phyloP scores from a whole-genome alignment of 2,113 vertebrate genomes.

The Collichthys lucidus region DNA sequence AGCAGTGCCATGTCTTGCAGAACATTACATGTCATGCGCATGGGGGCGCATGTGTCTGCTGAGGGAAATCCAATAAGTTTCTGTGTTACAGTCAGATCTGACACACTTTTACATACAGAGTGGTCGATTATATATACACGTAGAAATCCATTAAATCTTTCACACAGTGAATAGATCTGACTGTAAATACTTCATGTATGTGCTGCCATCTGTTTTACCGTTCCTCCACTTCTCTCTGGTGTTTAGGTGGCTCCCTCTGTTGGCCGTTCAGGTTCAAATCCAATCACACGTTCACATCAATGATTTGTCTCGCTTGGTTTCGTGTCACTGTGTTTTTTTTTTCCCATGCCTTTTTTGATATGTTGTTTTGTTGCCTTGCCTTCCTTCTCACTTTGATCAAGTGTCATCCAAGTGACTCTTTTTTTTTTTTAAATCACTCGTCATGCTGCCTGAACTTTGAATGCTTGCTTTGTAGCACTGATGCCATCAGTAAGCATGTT shows the following conservation, averaged over 20 bases:
- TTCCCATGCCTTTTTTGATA: slow-evolving; percentile 11
- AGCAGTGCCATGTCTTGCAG: slow-evolving; percentile 52
- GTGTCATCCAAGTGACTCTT: slow-evolving; percentile 16
- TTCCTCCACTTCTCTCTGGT: slow-evolving; percentile 38
- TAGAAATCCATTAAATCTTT: background rate
- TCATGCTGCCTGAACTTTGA: slow-evolving; percentile 24
- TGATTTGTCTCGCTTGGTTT: slow-evolving; percentile 59
- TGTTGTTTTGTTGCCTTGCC: slow-evolving; percentile 33
- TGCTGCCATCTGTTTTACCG: slow-evolving; percentile 26
- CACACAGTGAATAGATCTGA: slow-evolving; percentile 61
- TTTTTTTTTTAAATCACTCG: slow-evolving; percentile 14
- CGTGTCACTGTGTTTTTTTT: slow-evolving; percentile 33
- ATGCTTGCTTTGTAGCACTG: slow-evolving; percentile 36
- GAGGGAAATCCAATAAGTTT: slow-evolving; percentile 26
- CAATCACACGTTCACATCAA: slow-evolving; percentile 57
- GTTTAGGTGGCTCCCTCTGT: slow-evolving; percentile 74
- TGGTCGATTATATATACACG: background rate
- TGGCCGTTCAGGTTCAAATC: slow-evolving; percentile 53
- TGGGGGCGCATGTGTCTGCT: slow-evolving; percentile 33
- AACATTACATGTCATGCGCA: slow-evolving; percentile 37
- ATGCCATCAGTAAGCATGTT: slow-evolving; percentile 42
- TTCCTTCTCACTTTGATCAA: slow-evolving; percentile 24
- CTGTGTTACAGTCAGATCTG: slow-evolving; percentile 69
- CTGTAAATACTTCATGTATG: slow-evolving; percentile 60
- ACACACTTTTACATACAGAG: background rate